Evolutionary conservation across 2,797 vertebrate species (phyloP), one percentile per base, ranked within the genome.

Genomic region (Eulemur albifrons): DNA sequence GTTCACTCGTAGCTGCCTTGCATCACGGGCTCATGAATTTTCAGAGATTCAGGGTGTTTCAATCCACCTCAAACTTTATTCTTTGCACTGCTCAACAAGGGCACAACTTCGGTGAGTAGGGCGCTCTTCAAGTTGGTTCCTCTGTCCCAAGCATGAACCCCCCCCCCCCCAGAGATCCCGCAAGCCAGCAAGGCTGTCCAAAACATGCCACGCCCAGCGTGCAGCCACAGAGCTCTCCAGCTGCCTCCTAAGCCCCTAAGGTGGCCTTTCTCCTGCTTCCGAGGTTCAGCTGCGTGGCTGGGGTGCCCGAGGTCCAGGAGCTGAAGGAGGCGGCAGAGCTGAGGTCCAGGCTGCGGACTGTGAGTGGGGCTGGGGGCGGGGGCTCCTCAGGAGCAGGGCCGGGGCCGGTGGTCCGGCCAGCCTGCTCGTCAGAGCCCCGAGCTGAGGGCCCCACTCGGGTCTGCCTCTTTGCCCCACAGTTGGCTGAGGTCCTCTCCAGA

Each of bases 401-500:
- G 30, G 52, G 57, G 21, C 9, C 38, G 4, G 43, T 0, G 48
- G 32, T 7, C 35, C 35, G 12, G 43, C 40, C 30, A 1, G 70
- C 50, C 77, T 17, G 14, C 57, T 32, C 5, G 0, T 13, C 17
- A 0, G 35, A 61, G 40, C 72, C 75, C 43, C 1, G 1, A 25
- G 43, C 32, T 35, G 21, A 73, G 77, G 54, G 25, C 50, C 63
- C 21, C 23, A 7, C 0, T 5, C 50, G 6, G 48, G 1, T 52
- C 93, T 93, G n/a, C 77, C 65, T 50, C 84, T 81, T 2, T 52
- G 20, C 9, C 0, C 35, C 57, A 32, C 95, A 99, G 99, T 98
- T 99, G 32, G 95, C 98, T 0, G 98, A 99, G 94, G 98, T 99
- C 92, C 98, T 99, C 81, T 98, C 98, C 0, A 97, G 98, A 38